Conservation (phyloP, 2,113 vertebrate genomes). For the Lampris megalopsis region DNA sequence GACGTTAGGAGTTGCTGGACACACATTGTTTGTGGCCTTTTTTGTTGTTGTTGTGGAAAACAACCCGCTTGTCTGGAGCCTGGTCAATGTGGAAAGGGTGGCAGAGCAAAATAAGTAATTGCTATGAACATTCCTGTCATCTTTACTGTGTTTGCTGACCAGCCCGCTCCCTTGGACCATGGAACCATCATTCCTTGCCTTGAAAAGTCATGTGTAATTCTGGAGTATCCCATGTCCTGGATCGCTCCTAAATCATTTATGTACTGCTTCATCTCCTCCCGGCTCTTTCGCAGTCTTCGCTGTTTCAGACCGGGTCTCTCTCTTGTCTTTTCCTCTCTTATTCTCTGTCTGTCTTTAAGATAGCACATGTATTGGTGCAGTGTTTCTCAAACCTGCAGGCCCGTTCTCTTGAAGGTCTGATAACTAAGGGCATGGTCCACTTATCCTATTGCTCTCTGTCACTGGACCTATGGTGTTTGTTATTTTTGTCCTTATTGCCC, state of each 20-base stretch:
- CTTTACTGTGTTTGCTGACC: neutral
- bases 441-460: neutral
- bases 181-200: constrained; percentile 23
- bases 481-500: constrained; percentile 3
- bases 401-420: neutral
- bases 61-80: no score
- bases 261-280: constrained; percentile 6
- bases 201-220: constrained; percentile 47
- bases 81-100: no score
- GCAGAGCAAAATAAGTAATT: constrained; percentile 12
- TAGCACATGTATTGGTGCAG: neutral
- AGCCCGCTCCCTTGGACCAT: neutral
- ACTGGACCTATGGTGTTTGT: neutral
- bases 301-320: neutral
- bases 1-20: constrained; percentile 21
- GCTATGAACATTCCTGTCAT: neutral
- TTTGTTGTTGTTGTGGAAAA: no score
- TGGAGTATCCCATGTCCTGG: constrained; percentile 38
- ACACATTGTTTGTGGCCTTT: no score
- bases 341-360: neutral
- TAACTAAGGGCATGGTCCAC: constrained; percentile 15
- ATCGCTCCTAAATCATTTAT: constrained; percentile 47
- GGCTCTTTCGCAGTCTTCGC: no score
- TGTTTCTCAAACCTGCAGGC: neutral
- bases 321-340: neutral